Conservation (phyloP, 2,113 vertebrate species). For the Scortum barcoo region DNA sequence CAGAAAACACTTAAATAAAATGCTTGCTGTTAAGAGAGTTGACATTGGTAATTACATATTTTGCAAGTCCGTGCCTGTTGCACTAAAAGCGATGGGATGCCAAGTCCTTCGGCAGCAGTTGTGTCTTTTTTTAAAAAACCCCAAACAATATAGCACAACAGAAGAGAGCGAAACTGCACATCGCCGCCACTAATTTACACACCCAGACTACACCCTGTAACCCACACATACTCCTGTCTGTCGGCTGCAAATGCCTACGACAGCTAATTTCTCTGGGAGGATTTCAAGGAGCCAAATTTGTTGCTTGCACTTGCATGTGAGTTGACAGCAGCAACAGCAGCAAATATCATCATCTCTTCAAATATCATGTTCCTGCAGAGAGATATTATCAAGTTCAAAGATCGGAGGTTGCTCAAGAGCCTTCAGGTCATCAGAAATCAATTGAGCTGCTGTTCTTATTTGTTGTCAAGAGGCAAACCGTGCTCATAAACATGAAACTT, state of each 20-base stretch:
- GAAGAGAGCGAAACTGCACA: slow-evolving; percentile 22
- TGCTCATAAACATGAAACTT: neutral
- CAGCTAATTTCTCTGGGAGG: slow-evolving; percentile 37
- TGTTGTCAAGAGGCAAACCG: neutral
- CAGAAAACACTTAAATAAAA: slow-evolving; percentile 35
- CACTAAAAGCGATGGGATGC: slow-evolving; percentile 6
- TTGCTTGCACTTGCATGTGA: slow-evolving; percentile 43
- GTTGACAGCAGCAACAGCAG: slow-evolving; percentile 31
- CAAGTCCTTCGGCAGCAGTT: slow-evolving; percentile 12
- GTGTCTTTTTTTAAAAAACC: slow-evolving; percentile 31
- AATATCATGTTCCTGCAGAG: slow-evolving; percentile 5
- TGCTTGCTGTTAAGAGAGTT: slow-evolving; percentile 31
- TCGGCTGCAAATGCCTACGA: slow-evolving; percentile 9
- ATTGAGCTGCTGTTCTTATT: neutral
- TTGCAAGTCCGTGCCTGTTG: slow-evolving; percentile 60
- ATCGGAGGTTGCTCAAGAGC: slow-evolving; percentile 36
- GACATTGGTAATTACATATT: slow-evolving; percentile 62
- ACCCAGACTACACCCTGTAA: slow-evolving; percentile 51
- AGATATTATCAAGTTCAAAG: slow-evolving; percentile 10
- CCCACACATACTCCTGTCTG: slow-evolving; percentile 12
- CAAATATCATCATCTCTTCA: no score
- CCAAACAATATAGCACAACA: slow-evolving; percentile 5
- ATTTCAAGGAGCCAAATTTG: slow-evolving; percentile 21
- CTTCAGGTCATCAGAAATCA: slow-evolving; percentile 30
- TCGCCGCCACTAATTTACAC: slow-evolving; percentile 17